Base-by-base conservation (phyloP, 2,113 vertebrate genomes). In the Otus sunia region DNA sequence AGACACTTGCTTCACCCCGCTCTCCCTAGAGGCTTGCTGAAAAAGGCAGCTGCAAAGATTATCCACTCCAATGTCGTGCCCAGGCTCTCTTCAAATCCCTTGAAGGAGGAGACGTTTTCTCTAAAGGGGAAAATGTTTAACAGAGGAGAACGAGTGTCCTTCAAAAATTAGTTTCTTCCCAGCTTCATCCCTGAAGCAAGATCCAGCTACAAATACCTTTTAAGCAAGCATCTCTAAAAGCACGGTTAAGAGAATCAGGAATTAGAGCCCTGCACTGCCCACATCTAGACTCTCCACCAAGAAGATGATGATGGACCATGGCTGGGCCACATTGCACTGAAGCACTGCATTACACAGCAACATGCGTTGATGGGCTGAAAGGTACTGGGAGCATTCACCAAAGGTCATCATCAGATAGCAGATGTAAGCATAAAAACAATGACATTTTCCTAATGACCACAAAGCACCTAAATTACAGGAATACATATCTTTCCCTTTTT, bases 31-130 rank as follows among this genome's bases (percentile, higher is more conserved):
- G 94, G 88, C 73, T 91, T 96, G 83, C 88, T 79, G 91, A 21
- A 85, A 95, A 94, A 97, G 85, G 92, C 91, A 95, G 96, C 96
- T 96, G 95, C 82, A 91, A 74, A 90, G 97, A 96, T 97, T 92
- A 97, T 77, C 84, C 49, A 67, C 74, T 87, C 55, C n/a, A 62
- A 5, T 34, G 34, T 85, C 22, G 2, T 84, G 78, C 68, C 81
- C 68, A 66, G 56, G 49, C 74, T 90, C 82, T 86, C 53, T 67
- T 36, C 56, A 95, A 91, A 95, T 72, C 71, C 64, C 69, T 91
- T 34, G 50, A 76, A 73, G 68, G 29, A 74, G 43, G 21, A 90
- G 27, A 68, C 34, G 3, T 88, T 79, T 92, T 62, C 60, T 78
- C 71, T 55, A 47, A 60, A n/a, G 34, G 43, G 23, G 17, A 84